phyloP scores from a whole-genome alignment of 2,888 invertebrate genomes.

The Megastigmus dorsalis region DNA sequence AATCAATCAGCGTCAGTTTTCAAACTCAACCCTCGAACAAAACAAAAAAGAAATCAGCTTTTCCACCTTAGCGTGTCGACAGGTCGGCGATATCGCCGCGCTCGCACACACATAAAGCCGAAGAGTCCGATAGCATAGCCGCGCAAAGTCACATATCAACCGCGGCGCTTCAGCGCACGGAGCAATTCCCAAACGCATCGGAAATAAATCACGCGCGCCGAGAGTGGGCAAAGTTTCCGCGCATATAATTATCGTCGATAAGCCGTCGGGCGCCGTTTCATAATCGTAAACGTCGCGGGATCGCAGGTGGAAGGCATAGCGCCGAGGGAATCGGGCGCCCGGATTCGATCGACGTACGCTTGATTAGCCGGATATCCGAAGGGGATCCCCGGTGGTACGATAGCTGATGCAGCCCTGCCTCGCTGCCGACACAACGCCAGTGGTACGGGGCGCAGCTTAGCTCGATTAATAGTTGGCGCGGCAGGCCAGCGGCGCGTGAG shows the following conservation, averaged over 20 bases:
- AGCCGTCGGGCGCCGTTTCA: neutral
- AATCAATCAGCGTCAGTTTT: too few relatives aligned
- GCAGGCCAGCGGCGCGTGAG: neutral
- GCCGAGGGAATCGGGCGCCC: neutral
- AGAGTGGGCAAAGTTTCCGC: neutral
- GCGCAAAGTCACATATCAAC: too few relatives aligned
- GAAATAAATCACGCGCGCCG: too few relatives aligned
- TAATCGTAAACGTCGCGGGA: slow-evolving; percentile 32
- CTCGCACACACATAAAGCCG: too few relatives aligned
- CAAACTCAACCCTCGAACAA: too few relatives aligned
- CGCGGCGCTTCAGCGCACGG: too few relatives aligned
- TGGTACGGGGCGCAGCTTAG: neutral
- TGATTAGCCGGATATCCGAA: slow-evolving; percentile 25
- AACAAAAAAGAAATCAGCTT: too few relatives aligned
- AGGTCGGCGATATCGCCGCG: too few relatives aligned
- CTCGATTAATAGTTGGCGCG: slow-evolving; percentile 23
- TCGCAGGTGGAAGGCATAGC: neutral
- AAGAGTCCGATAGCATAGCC: too few relatives aligned
- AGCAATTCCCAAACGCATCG: too few relatives aligned
- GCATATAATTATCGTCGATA: neutral
- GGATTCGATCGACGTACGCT: slow-evolving; percentile 33
- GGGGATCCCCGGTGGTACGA: neutral
- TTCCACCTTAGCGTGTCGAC: too few relatives aligned
- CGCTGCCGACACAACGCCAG: neutral
- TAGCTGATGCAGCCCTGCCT: too few relatives aligned